Percentiles rank a stretch among this genome's conserved stretches.
phyloP scores from a whole-genome alignment of 2,888 invertebrate species.

The Phyto melanocephala region DNA sequence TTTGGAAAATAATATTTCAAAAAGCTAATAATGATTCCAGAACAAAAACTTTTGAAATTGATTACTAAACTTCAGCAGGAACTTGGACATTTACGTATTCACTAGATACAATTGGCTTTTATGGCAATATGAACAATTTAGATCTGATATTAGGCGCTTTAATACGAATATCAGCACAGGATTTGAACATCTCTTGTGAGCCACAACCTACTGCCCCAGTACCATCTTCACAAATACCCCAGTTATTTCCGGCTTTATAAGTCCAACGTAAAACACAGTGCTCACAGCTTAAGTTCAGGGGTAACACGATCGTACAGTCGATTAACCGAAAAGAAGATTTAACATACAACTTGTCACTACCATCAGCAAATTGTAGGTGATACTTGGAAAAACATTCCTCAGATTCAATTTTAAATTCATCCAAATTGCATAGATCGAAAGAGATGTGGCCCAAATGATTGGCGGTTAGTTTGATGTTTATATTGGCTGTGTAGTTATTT shows the following conservation, averaged over 20 bases:
- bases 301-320: constrained; percentile 74
- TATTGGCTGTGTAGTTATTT: constrained; percentile 67
- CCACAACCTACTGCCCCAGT: constrained; percentile 79
- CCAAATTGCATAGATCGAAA: constrained; percentile 80
- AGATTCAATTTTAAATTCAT: constrained; percentile 77
- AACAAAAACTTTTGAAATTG: too few relatives aligned
- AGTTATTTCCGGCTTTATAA: constrained; percentile 80
- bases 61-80: background rate
- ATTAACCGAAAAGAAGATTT: constrained; percentile 69
- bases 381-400: constrained; percentile 80
- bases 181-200: constrained; percentile 80
- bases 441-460: constrained; percentile 80
- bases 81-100: background rate
- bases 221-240: constrained; percentile 79
- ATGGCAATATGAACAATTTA: background rate
- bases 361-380: constrained; percentile 74
- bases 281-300: constrained; percentile 79
- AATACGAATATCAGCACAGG: constrained; percentile 80
- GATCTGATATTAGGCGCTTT: background rate
- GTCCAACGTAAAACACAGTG: constrained; percentile 82
- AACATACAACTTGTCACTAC: constrained; percentile 69
- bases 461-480: constrained; percentile 78
- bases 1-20: too few relatives aligned
- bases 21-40: too few relatives aligned
- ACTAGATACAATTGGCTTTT: background rate